Evolutionary conservation across 2,888 invertebrate genomes (phyloP).

Genomic region (Adelognathus sp.): DNA sequence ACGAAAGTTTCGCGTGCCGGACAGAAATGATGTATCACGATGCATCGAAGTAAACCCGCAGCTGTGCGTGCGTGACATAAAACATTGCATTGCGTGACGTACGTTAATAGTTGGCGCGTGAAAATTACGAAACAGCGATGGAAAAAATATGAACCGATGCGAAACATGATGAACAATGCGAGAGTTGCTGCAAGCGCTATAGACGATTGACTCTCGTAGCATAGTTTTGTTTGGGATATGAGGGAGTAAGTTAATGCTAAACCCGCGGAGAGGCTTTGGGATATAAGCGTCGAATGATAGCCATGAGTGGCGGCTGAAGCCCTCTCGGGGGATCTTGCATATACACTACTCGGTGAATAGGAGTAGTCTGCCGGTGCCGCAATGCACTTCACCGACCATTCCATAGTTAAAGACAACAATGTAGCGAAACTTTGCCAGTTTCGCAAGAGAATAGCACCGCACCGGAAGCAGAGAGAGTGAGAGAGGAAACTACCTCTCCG

Average conservation of each 20-base stretch:
- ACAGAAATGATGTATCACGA: background rate
- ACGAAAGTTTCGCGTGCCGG: background rate
- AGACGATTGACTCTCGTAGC: background rate
- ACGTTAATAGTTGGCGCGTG: background rate
- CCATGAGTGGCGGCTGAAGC: conserved; percentile 9
- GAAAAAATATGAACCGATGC: background rate
- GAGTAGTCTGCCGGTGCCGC: too few species aligned
- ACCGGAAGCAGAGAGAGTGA: conserved; percentile 2
- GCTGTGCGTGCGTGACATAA: background rate
- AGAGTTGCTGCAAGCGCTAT: background rate
- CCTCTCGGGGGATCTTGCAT: background rate
- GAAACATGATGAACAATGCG: background rate
- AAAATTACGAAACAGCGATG: conserved; percentile 4
- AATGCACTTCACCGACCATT: conserved; percentile 10
- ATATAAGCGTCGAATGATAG: conserved; percentile 41
- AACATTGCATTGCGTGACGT: background rate
- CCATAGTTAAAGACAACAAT: conserved; percentile 53
- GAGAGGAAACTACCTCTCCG: conserved; percentile 15
- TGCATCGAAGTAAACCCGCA: conserved; percentile 8
- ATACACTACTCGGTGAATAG: background rate
- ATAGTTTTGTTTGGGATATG: conserved; percentile 8
- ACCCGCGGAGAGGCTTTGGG: conserved; percentile 29
- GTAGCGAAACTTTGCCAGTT: conserved; percentile 55
- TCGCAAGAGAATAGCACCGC: conserved; percentile 14
- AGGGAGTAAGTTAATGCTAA: conserved; percentile 6